A percentile compares a stretch with the other conserved stretches of the same genome.
Conservation (phyloP, 30 jellyfish, hydroid and myxozoan genomes). For the Turritopsis rubra region DNA sequence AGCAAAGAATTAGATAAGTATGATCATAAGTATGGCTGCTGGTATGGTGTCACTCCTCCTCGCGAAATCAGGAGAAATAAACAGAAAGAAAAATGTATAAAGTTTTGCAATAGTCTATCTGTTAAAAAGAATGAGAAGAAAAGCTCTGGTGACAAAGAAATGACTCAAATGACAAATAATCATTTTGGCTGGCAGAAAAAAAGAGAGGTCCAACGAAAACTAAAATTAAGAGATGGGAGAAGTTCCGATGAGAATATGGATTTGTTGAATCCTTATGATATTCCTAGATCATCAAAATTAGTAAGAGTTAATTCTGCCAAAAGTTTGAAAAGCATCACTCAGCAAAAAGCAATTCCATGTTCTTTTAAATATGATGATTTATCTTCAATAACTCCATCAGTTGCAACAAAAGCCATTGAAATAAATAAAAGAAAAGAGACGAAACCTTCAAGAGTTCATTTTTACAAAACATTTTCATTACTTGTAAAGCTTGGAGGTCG, state of each 20-base stretch:
- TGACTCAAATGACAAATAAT: not conserved
- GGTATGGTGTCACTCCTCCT: conserved; percentile 64
- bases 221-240: not conserved
- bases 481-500: conserved; percentile 36
- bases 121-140: not conserved
- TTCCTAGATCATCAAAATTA: conserved; percentile 26
- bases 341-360: conserved; percentile 11
- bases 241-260: not conserved
- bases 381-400: not conserved
- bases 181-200: conserved; percentile 8
- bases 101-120: not conserved
- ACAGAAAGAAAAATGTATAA: conserved; percentile 12
- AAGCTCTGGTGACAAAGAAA: not conserved
- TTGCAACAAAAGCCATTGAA: conserved; percentile 13
- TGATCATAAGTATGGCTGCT: not conserved
- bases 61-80: conserved; percentile 53
- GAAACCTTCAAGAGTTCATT: conserved; percentile 21
- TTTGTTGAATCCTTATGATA: not conserved
- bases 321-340: conserved; percentile 18
- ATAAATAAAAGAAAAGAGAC: not conserved
- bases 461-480: conserved; percentile 29
- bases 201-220: not conserved
- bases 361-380: not conserved
- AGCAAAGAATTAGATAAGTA: conserved; percentile 20
- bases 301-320: conserved; percentile 35